These are phyloP conservation scores for Drosophila ambigua DNA, from an alignment of 1,140 invertebrate genomes.

Conservation along the genomic window DNA sequence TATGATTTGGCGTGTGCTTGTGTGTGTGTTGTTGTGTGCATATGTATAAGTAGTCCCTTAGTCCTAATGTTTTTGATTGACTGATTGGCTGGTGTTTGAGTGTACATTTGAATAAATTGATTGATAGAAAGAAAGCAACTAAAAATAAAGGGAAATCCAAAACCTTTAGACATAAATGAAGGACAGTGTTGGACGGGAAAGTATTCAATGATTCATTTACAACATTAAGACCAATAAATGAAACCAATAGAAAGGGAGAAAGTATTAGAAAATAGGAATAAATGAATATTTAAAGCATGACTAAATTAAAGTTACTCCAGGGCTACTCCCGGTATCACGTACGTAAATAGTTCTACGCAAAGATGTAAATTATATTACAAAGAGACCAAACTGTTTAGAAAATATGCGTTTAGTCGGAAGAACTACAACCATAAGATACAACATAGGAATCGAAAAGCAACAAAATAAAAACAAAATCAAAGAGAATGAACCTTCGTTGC, in stretches of 20 bases:
- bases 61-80: conserved; percentile 8
- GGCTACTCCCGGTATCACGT: neutral
- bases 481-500: conserved; percentile 82
- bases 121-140: conserved; percentile 23
- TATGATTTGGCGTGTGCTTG: conserved; percentile 15
- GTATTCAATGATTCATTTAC: neutral
- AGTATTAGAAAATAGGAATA: neutral
- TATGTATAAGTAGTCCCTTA: conserved; percentile 10
- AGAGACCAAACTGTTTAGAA: conserved; percentile 9
- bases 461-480: conserved; percentile 57
- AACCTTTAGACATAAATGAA: conserved; percentile 22
- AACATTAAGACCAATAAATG: neutral
- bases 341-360: conserved; percentile 14
- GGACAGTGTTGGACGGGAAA: neutral
- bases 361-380: conserved; percentile 19
- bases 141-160: conserved; percentile 17
- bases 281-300: neutral
- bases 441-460: conserved; percentile 23
- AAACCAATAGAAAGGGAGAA: neutral
- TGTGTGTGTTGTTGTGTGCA: conserved; percentile 18
- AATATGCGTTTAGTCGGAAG: conserved; percentile 18
- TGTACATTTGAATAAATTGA: conserved; percentile 49
- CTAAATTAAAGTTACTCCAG: neutral
- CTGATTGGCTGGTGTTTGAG: conserved; percentile 72
- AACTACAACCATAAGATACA: conserved; percentile 36